Conservation (phyloP, 2,888 invertebrate species). For the Hydroisotoma schaefferi region DNA sequence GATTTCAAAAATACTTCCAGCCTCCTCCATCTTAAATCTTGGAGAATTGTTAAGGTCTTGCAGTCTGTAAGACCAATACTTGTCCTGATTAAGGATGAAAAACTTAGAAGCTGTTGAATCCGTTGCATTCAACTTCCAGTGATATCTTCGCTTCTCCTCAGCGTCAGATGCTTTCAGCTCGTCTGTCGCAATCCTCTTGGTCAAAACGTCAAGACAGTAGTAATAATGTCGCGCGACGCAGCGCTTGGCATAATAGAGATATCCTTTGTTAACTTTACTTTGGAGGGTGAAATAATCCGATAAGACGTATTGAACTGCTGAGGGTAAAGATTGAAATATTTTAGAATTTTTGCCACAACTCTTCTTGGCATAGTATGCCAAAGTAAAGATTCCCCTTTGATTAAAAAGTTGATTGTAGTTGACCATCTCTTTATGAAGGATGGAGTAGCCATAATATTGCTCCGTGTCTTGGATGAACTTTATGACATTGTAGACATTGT, state of each 20-base stretch:
- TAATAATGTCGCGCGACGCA: constrained; percentile 34
- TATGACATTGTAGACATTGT: constrained; percentile 28
- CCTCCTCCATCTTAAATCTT: constrained; percentile 38
- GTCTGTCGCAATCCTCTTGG: constrained; percentile 26
- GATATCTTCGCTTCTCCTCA: constrained; percentile 35
- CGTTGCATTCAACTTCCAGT: constrained; percentile 36
- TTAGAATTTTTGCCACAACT: constrained; percentile 28
- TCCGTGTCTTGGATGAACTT: constrained; percentile 33
- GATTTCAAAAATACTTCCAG: constrained; percentile 25
- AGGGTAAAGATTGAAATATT: constrained; percentile 31
- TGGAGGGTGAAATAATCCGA: constrained; percentile 31
- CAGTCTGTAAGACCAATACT: constrained; percentile 35
- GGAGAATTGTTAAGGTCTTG: constrained; percentile 37
- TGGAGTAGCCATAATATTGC: constrained; percentile 34
- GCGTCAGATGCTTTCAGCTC: constrained; percentile 30
- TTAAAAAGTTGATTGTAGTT: constrained; percentile 34
- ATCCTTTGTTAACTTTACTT: constrained; percentile 38
- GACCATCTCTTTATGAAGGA: constrained; percentile 29
- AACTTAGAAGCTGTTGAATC: constrained; percentile 26
- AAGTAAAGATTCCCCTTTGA: constrained; percentile 27
- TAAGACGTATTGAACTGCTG: constrained; percentile 31
- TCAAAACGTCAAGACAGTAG: constrained; percentile 40
- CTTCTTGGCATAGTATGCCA: constrained; percentile 28
- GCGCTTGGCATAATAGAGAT: constrained; percentile 39
- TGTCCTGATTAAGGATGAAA: constrained; percentile 32